Base-by-base conservation (phyloP, 2,888 invertebrate genomes). In the Athalia cordata region DNA sequence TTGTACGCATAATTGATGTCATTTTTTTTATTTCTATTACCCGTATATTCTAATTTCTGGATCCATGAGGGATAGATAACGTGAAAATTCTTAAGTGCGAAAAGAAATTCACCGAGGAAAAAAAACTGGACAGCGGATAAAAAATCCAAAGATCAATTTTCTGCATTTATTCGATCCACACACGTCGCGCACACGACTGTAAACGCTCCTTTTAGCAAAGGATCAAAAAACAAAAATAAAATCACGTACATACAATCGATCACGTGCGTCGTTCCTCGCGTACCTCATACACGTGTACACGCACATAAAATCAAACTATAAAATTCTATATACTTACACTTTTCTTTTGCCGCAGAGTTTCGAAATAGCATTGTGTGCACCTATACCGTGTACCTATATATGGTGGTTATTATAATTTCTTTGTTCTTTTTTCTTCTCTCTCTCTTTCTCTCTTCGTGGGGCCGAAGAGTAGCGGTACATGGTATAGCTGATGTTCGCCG, bases 181-280 rank as follows among this genome's bases (percentile, higher is more conserved):
- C 74, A 59, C 68, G 77, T 78, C 81, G 76, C 68, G 81, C 85
- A 85, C 85, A 85, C 84, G 85, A 81, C 79, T 1, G 79, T 81
- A 79, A 86, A 85, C 86, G 84, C 85, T 85, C 83, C 82, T 55
- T 77, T 65, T 77, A 77, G 74, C 68, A 76, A 75, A 5, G 50
- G 77, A 77, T 80, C 47, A 49, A 66, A 62, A 66, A 66, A 49
- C 49, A 11, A 13, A 49, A 49, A 45, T n/a, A n/a, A n/a, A n/a
- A n/a, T n/a, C n/a, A n/a, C n/a, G n/a, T n/a, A n/a, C n/a, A n/a
- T n/a, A 68, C 2, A 65, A 65, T 65, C 55, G 82, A 83, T 83
- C 85, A 79, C 83, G 85, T 84, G 85, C 80, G 67, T 77, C 78
- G 47, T 80, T 59, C 65, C 57, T 79, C 79, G 80, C 70, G 76